phyloP scores from a whole-genome alignment of 2,888 invertebrate species.

The Ochropleura leucogaster region DNA sequence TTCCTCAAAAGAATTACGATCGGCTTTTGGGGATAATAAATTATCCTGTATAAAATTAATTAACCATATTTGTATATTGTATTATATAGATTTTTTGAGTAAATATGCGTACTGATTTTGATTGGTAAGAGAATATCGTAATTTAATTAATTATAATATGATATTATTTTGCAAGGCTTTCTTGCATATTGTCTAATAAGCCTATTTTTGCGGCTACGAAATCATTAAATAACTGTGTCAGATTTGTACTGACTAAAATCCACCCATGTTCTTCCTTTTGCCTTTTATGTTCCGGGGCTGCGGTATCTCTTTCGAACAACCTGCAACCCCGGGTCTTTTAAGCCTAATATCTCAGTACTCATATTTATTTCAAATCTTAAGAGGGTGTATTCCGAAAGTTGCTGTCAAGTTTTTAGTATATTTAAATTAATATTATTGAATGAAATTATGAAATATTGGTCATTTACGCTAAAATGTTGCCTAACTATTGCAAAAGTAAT shows the following conservation, averaged over 20 bases:
- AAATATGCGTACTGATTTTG: constrained; percentile 29
- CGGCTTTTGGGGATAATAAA: background rate
- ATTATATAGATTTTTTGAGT: background rate
- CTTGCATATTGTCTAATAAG: background rate
- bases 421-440: no score
- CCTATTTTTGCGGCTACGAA: no score
- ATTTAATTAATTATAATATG: background rate
- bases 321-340: background rate
- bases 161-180: background rate
- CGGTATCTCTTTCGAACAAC: no score
- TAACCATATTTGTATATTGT: background rate
- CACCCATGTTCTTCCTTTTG: no score
- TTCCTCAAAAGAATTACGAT: background rate
- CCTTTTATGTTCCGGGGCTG: no score
- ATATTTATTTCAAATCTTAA: background rate
- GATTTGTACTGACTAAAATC: no score
- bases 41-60: background rate
- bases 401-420: no score
- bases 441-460: no score
- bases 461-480: no score
- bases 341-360: constrained; percentile 6
- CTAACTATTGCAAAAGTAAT: no score
- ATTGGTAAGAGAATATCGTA: background rate
- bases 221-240: no score
- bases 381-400: no score